These are phyloP conservation scores for Balanococcus diminutus DNA, from an alignment of 2,888 invertebrate genomes.

Conservation along the genomic window DNA sequence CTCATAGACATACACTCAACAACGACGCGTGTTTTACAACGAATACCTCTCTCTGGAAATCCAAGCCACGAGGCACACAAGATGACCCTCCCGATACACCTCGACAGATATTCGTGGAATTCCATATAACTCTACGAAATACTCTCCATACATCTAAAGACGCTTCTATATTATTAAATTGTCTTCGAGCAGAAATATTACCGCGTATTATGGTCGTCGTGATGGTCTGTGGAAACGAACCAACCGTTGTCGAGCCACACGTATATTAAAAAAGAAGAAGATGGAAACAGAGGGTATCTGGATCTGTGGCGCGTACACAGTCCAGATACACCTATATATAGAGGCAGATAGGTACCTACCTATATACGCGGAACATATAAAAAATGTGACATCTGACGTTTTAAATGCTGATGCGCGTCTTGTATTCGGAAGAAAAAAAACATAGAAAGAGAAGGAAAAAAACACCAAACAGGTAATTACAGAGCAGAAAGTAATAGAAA, in stretches of 20 bases:
- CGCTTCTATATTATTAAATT: background rate
- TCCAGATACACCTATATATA: background rate
- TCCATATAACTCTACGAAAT: background rate
- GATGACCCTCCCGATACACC: background rate
- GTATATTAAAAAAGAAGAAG: background rate
- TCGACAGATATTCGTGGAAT: background rate
- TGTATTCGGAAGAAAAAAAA: too few species aligned
- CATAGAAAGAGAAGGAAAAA: too few species aligned
- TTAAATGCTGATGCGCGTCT: slow-evolving; percentile 28
- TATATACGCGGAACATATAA: slow-evolving; percentile 26
- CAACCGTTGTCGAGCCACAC: background rate
- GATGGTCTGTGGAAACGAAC: background rate
- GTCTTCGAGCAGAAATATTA: slow-evolving; percentile 31
- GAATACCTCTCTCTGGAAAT: background rate
- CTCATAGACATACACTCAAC: background rate
- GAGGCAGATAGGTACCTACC: background rate
- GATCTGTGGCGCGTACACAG: background rate
- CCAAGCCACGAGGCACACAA: background rate
- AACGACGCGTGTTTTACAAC: background rate
- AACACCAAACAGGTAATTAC: slow-evolving; percentile 21
- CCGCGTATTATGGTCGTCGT: slow-evolving; percentile 1
- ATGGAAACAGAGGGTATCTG: slow-evolving; percentile 27
- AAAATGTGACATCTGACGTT: slow-evolving; percentile 42
- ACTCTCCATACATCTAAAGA: too few species aligned
- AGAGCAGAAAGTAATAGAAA: slow-evolving; percentile 35